Base-by-base conservation (phyloP, 2,113 vertebrate genomes). In the Semicossyphus pulcher region DNA sequence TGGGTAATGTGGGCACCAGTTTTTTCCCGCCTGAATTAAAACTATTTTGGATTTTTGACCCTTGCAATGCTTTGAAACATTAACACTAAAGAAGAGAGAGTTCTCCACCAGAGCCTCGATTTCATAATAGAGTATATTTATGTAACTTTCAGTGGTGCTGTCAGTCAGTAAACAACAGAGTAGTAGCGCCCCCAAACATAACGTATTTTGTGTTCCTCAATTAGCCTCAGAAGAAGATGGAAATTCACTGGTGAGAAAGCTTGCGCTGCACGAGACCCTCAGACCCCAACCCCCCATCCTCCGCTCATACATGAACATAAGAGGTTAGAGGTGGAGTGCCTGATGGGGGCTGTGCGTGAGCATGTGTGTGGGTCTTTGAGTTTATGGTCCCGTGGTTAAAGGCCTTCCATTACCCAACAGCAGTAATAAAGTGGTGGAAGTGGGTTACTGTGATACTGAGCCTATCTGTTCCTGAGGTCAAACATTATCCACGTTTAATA, bases 401-500 rank as follows among this genome's bases (percentile, higher is more conserved):
- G 18, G 20, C n/a, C 51, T 29, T 42, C 14, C 36, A 34, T 92
- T 84, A 66, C 72, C 54, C 51, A 87, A 53, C 49, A 79, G 23
- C 15, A 36, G 48, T 78, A 69, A 83, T 65, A 85, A 89, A 82
- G 42, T 14, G 23, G 28, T 31, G 28, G 10, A 65, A 51, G 59
- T 59, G 23, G 53, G 57, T 59, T 65, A 41, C 16, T 20, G 28
- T 56, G 66, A 71, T 25, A 37, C 15, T 4, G 14, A 68, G 56
- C 6, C 3, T 34, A 51, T 76, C 45, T 67, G 36, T 57, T 29
- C 37, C 20, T 48, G 29, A 59, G 61, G 75, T 80, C 57, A 85
- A 64, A 82, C 74, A 62, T 82, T 80, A 84, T 71, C 78, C 41
- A 76, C 10, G 12, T 64, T 74, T 65, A 67, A 36, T 67, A 28